phyloP scores from a whole-genome alignment of 2,888 invertebrate genomes.

The Podabrus alpinus region DNA sequence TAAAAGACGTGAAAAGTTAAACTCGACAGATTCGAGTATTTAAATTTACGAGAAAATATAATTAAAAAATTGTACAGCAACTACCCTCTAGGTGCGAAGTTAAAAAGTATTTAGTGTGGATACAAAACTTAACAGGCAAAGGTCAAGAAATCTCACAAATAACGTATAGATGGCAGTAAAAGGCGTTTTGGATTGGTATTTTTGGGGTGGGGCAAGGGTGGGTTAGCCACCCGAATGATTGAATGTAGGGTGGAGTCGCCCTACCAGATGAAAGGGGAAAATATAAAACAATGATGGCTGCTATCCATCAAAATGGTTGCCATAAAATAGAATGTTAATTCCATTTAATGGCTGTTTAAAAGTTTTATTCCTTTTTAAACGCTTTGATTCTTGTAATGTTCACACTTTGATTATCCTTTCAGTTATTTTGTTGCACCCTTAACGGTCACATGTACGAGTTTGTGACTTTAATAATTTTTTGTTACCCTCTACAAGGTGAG shows the following conservation, averaged over 20 bases:
- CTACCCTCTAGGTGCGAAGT: constrained; percentile 54
- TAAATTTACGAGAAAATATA: neutral
- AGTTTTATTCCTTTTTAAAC: constrained; percentile 17
- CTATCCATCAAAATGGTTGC: constrained; percentile 64
- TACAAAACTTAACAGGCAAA: constrained; percentile 44
- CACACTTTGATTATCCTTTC: neutral
- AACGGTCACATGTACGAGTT: neutral
- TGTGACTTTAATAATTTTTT: neutral
- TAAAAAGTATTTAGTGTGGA: constrained; percentile 53
- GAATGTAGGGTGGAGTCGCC: constrained; percentile 64
- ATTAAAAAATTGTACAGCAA: constrained; percentile 18
- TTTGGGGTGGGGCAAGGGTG: constrained; percentile 53
- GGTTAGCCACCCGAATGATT: constrained; percentile 58
- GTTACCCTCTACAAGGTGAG: neutral
- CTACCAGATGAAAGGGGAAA: constrained; percentile 46
- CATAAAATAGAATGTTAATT: constrained; percentile 34
- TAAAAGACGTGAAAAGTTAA: neutral
- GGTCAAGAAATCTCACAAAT: constrained; percentile 55
- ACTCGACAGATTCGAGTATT: neutral
- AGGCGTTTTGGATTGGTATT: constrained; percentile 43
- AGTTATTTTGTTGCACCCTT: neutral
- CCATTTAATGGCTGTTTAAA: constrained; percentile 26
- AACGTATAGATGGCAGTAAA: constrained; percentile 55
- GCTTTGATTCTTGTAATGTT: constrained; percentile 2
- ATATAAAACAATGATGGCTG: constrained; percentile 63